Conservation (phyloP, 2,888 invertebrate genomes). For the Meiosimyza decipiens region DNA sequence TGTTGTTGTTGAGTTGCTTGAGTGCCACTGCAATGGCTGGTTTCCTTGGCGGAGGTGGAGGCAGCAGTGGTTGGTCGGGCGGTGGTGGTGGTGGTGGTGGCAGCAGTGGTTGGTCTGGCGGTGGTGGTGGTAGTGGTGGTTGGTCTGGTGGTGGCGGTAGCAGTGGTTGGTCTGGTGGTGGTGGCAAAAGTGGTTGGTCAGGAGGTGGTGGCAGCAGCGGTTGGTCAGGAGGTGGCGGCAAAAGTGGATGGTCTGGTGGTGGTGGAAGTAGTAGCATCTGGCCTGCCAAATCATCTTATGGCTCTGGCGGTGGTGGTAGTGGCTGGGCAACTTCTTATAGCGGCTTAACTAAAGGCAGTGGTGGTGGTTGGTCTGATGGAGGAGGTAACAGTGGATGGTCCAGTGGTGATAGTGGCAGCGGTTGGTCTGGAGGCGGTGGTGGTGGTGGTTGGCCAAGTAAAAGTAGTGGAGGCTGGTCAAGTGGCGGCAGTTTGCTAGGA, state of each 20-base stretch:
- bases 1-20: slow-evolving; percentile 43
- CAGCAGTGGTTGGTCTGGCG: slow-evolving; percentile 48
- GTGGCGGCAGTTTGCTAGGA: slow-evolving; percentile 38
- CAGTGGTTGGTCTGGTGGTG: slow-evolving; percentile 48
- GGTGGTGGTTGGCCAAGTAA: slow-evolving; percentile 43
- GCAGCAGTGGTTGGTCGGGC: slow-evolving; percentile 39
- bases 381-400: slow-evolving; percentile 46
- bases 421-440: slow-evolving; percentile 49
- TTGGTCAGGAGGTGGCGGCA: slow-evolving; percentile 49
- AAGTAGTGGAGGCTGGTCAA: slow-evolving; percentile 35
- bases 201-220: slow-evolving; percentile 41
- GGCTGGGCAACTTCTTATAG: slow-evolving; percentile 22
- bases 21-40: slow-evolving; percentile 46
- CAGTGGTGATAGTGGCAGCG: slow-evolving; percentile 44
- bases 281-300: slow-evolving; percentile 17
- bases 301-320: slow-evolving; percentile 29
- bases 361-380: slow-evolving; percentile 46
- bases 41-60: slow-evolving; percentile 48
- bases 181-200: slow-evolving; percentile 49
- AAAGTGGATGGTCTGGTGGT: slow-evolving; percentile 45
- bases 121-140: slow-evolving; percentile 46
- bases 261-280: slow-evolving; percentile 33
- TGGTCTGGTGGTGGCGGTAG: slow-evolving; percentile 43
- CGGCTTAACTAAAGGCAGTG: slow-evolving; percentile 9
- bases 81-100: slow-evolving; percentile 44